A percentile compares a stretch with the other conserved stretches of the same genome.
Conservation (phyloP, 2,888 invertebrate species). For the Panopea generosa region DNA sequence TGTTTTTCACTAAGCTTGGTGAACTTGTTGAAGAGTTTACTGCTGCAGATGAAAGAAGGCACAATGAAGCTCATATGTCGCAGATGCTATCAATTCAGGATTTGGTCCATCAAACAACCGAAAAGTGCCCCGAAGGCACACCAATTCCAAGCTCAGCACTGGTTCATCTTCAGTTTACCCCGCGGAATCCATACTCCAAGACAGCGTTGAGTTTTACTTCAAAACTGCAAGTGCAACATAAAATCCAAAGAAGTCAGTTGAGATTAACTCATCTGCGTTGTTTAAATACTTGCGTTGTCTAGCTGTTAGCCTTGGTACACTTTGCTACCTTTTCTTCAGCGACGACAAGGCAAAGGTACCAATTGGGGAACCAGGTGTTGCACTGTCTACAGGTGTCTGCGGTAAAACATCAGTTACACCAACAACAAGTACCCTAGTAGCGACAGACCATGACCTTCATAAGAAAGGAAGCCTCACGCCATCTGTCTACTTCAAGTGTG, state of each 20-base stretch:
- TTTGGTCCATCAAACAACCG: slow-evolving; percentile 31
- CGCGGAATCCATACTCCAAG: slow-evolving; percentile 43
- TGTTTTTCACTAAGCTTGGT: slow-evolving; percentile 38
- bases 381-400: slow-evolving; percentile 40
- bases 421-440: slow-evolving; percentile 13
- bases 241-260: slow-evolving; percentile 51
- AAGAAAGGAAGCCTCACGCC: slow-evolving; percentile 22
- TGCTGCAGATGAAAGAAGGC: slow-evolving; percentile 57
- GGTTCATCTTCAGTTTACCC: slow-evolving; percentile 50
- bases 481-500: slow-evolving; percentile 19
- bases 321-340: slow-evolving; percentile 10
- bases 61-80: slow-evolving; percentile 39
- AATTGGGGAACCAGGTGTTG: slow-evolving; percentile 33
- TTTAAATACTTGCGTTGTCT: slow-evolving; percentile 39
- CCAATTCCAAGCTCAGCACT: slow-evolving; percentile 42
- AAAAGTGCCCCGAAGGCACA: slow-evolving; percentile 47
- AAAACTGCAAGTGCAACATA: slow-evolving; percentile 39
- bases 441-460: slow-evolving; percentile 48
- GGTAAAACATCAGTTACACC: slow-evolving; percentile 31
- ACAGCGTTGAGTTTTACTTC: slow-evolving; percentile 40
- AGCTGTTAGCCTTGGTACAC: slow-evolving; percentile 7
- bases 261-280: slow-evolving; percentile 33
- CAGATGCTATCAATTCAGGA: slow-evolving; percentile 42
- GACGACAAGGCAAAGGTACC: slow-evolving; percentile 53
- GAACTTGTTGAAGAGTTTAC: slow-evolving; percentile 30